Conservation (phyloP, 2,888 invertebrate genomes). For the Vanessa cardui region DNA sequence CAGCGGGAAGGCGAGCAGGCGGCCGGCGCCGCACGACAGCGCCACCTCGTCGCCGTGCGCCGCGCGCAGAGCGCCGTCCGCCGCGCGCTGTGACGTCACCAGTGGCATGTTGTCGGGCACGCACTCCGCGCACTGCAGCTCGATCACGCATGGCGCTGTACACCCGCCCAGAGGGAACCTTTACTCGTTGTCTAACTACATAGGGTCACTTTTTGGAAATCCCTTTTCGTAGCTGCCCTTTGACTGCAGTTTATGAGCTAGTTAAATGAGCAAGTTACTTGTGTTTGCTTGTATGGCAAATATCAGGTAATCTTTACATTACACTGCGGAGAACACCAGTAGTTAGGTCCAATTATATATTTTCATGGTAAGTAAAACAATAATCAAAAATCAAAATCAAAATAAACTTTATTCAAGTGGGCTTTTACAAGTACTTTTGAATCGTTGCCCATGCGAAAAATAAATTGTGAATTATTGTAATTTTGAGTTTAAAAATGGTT, state of each 20-base stretch:
- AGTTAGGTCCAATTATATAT: background rate
- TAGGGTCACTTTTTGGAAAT: too few relatives aligned
- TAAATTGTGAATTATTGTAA: too few relatives aligned
- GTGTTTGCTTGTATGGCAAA: too few relatives aligned
- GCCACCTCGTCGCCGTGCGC: constrained; percentile 56
- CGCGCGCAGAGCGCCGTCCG: constrained; percentile 48
- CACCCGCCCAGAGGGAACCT: too few relatives aligned
- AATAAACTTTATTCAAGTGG: too few relatives aligned
- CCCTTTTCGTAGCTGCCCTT: too few relatives aligned
- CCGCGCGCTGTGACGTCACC: constrained; percentile 64
- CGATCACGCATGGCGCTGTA: constrained; percentile 63
- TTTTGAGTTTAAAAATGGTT: too few relatives aligned
- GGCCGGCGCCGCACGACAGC: constrained; percentile 65
- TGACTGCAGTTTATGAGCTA: too few relatives aligned
- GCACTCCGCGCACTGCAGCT: constrained; percentile 71
- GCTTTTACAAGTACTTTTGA: too few relatives aligned
- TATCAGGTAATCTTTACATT: background rate
- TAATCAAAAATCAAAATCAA: too few relatives aligned
- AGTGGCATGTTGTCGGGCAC: constrained; percentile 74
- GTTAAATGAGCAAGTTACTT: too few relatives aligned
- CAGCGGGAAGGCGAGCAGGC: constrained; percentile 64
- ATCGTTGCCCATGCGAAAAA: too few relatives aligned
- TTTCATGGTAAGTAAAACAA: background rate
- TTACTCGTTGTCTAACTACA: background rate
- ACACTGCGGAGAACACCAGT: background rate